Conservation (phyloP, 2,113 vertebrate species). For the Gnathonemus longibarbis region DNA sequence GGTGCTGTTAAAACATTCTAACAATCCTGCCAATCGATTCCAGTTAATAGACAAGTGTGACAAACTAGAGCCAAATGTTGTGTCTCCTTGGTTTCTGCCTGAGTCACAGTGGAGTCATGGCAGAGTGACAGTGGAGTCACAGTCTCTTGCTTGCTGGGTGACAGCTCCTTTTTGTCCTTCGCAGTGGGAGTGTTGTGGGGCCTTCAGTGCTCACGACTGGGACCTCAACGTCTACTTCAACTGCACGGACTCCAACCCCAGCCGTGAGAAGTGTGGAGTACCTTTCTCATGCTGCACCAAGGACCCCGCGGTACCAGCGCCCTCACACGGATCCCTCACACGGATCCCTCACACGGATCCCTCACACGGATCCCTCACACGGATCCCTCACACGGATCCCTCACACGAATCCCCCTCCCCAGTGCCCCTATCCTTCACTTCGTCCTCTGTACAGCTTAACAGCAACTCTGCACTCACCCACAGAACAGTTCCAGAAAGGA, state of each 20-base stretch:
- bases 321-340: neutral
- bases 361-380: neutral
- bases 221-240: constrained; percentile 99
- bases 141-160: neutral
- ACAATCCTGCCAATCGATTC: neutral
- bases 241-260: constrained; percentile 93
- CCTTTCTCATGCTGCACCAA: constrained; percentile 98
- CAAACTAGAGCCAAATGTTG: neutral
- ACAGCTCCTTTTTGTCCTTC: constrained; percentile 37
- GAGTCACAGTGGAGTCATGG: neutral
- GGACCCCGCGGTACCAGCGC: constrained; percentile 77
- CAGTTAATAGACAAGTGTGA: neutral
- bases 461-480: neutral
- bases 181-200: constrained; percentile 97
- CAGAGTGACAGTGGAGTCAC: neutral
- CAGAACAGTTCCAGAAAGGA: neutral
- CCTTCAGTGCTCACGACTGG: constrained; percentile 95
- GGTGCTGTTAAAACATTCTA: neutral
- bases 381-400: neutral
- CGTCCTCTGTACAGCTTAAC: neutral
- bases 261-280: constrained; percentile 91
- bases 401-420: neutral
- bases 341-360: neutral
- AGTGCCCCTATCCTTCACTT: neutral
- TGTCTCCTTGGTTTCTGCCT: neutral